Percentiles rank a stretch among this genome's conserved stretches.
Conservation (phyloP, 2,113 vertebrate genomes). For the Trogon melanurus region DNA sequence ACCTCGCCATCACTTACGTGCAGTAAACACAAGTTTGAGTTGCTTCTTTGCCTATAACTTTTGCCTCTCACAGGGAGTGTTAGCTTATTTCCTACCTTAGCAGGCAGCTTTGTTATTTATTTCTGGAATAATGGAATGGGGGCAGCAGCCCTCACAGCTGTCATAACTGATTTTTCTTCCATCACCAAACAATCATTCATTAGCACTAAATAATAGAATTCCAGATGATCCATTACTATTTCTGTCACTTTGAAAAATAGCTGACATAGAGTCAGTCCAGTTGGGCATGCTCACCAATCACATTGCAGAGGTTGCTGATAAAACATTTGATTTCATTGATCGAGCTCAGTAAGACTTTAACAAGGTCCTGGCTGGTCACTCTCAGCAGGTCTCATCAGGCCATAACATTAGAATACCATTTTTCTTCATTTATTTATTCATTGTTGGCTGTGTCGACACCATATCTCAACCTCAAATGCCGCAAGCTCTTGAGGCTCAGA, state of each 20-base stretch:
- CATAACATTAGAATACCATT: neutral
- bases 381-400: neutral
- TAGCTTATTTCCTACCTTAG: constrained; percentile 46
- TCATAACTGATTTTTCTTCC: constrained; percentile 53
- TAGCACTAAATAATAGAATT: constrained; percentile 65
- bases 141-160: constrained; percentile 46
- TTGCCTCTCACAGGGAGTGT: neutral
- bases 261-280: neutral
- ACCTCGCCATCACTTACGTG: neutral
- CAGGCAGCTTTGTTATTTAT: constrained; percentile 37
- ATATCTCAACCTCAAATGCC: neutral
- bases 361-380: neutral
- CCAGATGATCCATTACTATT: constrained; percentile 55
- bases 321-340: constrained; percentile 45
- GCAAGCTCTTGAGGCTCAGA: neutral
- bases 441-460: neutral
- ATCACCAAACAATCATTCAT: constrained; percentile 48
- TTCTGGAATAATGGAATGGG: neutral
- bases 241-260: constrained; percentile 57
- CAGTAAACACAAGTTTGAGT: neutral
- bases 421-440: constrained; percentile 43
- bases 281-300: neutral
- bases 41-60: constrained; percentile 7
- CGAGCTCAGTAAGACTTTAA: neutral
- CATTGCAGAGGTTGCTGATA: neutral